Conservation (phyloP, 2,888 invertebrate genomes). For the Pachymerium ferrugineum region DNA sequence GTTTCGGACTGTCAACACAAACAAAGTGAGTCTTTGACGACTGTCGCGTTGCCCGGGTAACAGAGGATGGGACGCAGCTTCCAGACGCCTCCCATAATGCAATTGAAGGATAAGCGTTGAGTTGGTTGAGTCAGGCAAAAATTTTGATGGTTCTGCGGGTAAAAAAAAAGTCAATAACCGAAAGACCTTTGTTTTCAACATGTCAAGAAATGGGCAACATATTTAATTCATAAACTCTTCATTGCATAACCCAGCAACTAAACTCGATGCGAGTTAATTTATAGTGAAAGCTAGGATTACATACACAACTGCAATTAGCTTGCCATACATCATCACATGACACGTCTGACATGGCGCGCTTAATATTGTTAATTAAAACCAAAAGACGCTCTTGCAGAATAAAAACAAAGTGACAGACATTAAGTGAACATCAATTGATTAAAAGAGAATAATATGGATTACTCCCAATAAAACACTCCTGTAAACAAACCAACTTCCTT, state of each 20-base stretch:
- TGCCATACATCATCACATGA: not conserved
- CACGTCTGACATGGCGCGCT: not conserved
- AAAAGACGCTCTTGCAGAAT: not conserved
- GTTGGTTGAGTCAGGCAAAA: not conserved
- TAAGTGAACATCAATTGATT: not conserved
- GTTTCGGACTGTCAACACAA: constrained; percentile 15
- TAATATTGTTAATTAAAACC: constrained; percentile 7
- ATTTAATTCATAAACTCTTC: not conserved
- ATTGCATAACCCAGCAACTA: not conserved
- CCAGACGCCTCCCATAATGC: constrained; percentile 21
- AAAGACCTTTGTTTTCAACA: too few relatives aligned
- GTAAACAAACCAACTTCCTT: not conserved
- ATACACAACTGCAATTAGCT: not conserved
- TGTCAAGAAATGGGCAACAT: not conserved
- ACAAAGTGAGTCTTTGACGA: not conserved
- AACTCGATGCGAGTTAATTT: not conserved
- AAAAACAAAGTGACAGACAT: constrained; percentile 2
- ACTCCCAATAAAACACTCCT: not conserved
- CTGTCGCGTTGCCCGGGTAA: not conserved
- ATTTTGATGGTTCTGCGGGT: not conserved
- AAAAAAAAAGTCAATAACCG: constrained; percentile 11
- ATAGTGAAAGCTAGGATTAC: not conserved
- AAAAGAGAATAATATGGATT: constrained; percentile 8
- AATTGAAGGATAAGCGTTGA: constrained; percentile 2
- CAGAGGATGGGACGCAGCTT: not conserved